Percentiles rank a stretch among this genome's conserved stretches.
Conservation (phyloP, 2,888 invertebrate genomes). For the Frankliniella fusca region DNA sequence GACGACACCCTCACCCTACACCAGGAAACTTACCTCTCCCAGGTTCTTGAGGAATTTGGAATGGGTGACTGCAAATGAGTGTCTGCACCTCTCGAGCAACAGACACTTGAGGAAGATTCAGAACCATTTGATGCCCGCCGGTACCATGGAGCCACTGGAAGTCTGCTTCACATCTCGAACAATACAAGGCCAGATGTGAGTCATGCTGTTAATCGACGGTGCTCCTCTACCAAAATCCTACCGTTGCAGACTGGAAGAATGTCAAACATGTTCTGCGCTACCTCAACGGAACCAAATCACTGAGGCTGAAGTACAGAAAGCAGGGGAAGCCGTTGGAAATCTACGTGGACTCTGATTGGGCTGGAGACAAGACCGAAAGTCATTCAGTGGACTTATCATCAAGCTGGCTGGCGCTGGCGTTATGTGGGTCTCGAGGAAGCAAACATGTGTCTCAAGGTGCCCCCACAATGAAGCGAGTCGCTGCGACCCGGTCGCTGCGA, state of each 20-base stretch:
- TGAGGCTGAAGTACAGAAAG: not conserved
- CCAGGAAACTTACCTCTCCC: too few relatives aligned
- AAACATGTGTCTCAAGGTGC: not conserved
- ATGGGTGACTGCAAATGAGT: too few relatives aligned
- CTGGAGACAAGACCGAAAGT: not conserved
- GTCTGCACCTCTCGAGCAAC: too few relatives aligned
- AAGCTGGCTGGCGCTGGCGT: not conserved
- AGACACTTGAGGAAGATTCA: too few relatives aligned
- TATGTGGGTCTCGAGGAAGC: not conserved
- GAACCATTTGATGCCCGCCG: too few relatives aligned
- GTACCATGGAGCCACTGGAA: slow-evolving; percentile 28
- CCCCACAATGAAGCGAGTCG: too few relatives aligned
- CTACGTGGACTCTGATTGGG: not conserved
- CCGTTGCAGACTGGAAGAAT: not conserved
- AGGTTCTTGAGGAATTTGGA: too few relatives aligned
- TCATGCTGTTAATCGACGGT: not conserved
- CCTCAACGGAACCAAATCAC: not conserved
- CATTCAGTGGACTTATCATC: not conserved
- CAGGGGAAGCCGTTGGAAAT: not conserved
- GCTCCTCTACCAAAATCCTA: slow-evolving; percentile 8
- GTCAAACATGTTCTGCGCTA: slow-evolving; percentile 4
- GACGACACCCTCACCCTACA: too few relatives aligned
- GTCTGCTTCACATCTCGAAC: slow-evolving; percentile 30
- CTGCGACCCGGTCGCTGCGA: too few relatives aligned
- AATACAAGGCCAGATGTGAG: slow-evolving; percentile 36